Evolutionary conservation across 1,140 invertebrate genomes (phyloP).

Genomic region (Limonius californicus): DNA sequence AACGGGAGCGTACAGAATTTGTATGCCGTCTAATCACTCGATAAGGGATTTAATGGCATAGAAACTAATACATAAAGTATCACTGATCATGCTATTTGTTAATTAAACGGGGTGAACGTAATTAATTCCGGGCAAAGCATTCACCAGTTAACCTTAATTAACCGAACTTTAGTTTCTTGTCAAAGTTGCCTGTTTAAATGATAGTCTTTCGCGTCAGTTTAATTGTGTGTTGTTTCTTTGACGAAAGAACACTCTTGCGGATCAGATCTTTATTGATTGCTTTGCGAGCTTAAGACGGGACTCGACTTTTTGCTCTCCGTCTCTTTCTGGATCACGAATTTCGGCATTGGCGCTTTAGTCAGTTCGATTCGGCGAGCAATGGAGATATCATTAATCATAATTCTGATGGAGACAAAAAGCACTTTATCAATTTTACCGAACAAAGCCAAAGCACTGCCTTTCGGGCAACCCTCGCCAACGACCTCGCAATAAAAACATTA

Average conservation of each 20-base stretch:
- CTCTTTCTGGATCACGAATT: conserved; percentile 17
- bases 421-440: conserved; percentile 24
- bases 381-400: conserved; percentile 26
- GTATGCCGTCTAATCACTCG: not conserved
- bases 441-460: conserved; percentile 20
- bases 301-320: conserved; percentile 8
- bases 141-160: not conserved
- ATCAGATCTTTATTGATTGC: conserved; percentile 21
- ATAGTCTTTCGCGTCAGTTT: conserved; percentile 14
- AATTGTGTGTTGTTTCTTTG: conserved; percentile 12
- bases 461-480: conserved; percentile 16
- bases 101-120: conserved; percentile 5
- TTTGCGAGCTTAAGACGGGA: not conserved
- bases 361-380: conserved; percentile 10
- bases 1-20: no score
- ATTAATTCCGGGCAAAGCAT: conserved; percentile 8
- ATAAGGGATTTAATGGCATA: conserved; percentile 7
- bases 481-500: conserved; percentile 23
- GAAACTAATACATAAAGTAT: conserved; percentile 13
- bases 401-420: conserved; percentile 24
- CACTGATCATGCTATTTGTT: conserved; percentile 10
- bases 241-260: conserved; percentile 18
- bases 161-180: not conserved
- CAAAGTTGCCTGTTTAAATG: not conserved
- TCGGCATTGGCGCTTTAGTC: not conserved